These are phyloP conservation scores for Dromius quadrimaculatus DNA, from an alignment of 2,888 invertebrate genomes.

Conservation along the genomic window DNA sequence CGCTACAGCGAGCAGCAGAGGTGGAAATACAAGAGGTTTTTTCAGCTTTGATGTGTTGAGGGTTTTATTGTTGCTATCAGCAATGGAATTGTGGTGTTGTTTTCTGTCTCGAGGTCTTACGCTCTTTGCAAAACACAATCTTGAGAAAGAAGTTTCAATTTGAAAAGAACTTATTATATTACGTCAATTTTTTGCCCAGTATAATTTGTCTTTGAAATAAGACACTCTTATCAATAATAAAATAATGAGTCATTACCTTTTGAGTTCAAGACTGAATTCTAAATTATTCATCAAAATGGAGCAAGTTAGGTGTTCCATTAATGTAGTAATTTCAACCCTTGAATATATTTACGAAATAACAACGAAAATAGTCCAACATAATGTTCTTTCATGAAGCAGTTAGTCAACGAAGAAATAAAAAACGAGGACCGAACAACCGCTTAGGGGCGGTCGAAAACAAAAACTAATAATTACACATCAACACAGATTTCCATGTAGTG, in stretches of 20 bases:
- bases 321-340: slow-evolving; percentile 4
- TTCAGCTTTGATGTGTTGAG: slow-evolving; percentile 34
- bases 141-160: slow-evolving; percentile 3
- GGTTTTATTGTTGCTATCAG: slow-evolving; percentile 36
- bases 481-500: slow-evolving; percentile 37
- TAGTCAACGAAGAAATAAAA: slow-evolving; percentile 15
- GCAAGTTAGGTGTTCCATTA: not conserved
- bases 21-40: slow-evolving; percentile 19
- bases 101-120: not conserved
- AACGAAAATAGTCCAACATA: slow-evolving; percentile 24
- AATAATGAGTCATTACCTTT: too few species aligned
- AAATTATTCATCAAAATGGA: slow-evolving; percentile 7
- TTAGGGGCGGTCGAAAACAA: slow-evolving; percentile 16
- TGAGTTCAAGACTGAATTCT: not conserved
- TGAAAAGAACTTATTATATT: not conserved
- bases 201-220: not conserved
- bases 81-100: slow-evolving; percentile 28
- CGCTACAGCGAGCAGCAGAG: slow-evolving; percentile 15
- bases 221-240: too few species aligned
- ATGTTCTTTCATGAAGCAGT: slow-evolving; percentile 33
- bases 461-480: slow-evolving; percentile 37
- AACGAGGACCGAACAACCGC: not conserved
- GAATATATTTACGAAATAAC: slow-evolving; percentile 27
- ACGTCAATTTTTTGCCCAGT: too few species aligned
- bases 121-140: slow-evolving; percentile 5